These are phyloP conservation scores for Paraplagusia blochii DNA, from an alignment of 2,113 vertebrate species.

Conservation along the genomic window DNA sequence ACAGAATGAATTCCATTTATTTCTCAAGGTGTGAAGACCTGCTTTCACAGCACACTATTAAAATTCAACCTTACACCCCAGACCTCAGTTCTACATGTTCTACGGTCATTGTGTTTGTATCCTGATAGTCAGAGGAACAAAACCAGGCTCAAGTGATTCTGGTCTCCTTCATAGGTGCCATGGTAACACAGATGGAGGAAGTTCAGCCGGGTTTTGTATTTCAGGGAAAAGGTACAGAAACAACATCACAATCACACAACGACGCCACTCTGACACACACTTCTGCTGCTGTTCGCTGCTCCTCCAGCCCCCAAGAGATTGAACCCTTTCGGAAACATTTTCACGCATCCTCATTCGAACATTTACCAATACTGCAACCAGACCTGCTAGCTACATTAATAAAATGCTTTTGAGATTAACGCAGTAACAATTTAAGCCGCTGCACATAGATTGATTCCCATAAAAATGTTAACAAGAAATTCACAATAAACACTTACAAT, in stretches of 20 bases:
- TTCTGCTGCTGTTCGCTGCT: too few species aligned
- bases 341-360: not conserved
- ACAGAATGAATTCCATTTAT: not conserved
- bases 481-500: conserved; percentile 53
- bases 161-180: conserved; percentile 44
- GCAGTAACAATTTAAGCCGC: conserved; percentile 23
- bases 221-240: conserved; percentile 10
- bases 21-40: not conserved
- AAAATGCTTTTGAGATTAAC: conserved; percentile 32
- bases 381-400: conserved; percentile 6
- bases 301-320: not conserved
- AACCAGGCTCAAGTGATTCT: conserved; percentile 45
- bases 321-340: conserved; percentile 4
- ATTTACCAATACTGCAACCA: not conserved
- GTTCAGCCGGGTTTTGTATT: conserved; percentile 22
- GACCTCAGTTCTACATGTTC: conserved; percentile 29
- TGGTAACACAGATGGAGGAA: conserved; percentile 49
- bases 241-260: not conserved
- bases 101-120: conserved; percentile 30
- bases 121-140: conserved; percentile 51
- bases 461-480: conserved; percentile 50
- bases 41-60: conserved; percentile 28
- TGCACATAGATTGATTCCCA: conserved; percentile 36
- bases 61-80: conserved; percentile 31
- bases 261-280: conserved; percentile 1